Conservation (phyloP, 2,888 invertebrate species). For the Leucania comma region DNA sequence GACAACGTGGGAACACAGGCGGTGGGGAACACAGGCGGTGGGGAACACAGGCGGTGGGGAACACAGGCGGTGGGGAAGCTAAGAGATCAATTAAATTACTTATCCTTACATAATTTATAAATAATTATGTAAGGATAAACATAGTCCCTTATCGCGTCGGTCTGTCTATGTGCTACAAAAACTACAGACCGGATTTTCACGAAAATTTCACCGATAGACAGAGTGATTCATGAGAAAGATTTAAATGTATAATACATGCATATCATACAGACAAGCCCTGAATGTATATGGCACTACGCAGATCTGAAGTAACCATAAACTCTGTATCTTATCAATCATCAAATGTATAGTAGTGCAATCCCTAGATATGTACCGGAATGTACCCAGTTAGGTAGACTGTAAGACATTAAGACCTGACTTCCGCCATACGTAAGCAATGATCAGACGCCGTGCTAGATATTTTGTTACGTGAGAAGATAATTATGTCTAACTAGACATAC, state of each 20-base stretch:
- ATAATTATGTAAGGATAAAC: too few relatives aligned
- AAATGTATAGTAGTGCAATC: background rate
- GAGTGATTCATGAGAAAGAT: too few relatives aligned
- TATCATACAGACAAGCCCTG: too few relatives aligned
- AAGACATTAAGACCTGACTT: conserved; percentile 5
- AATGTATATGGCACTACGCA: background rate
- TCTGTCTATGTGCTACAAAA: too few relatives aligned
- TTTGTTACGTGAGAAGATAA: conserved; percentile 17
- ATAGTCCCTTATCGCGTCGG: too few relatives aligned
- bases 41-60: too few relatives aligned
- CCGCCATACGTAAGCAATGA: conserved; percentile 24
- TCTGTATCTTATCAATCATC: background rate
- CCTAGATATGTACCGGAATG: background rate
- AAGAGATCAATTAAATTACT: background rate
- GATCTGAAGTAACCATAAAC: background rate
- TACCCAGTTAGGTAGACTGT: background rate
- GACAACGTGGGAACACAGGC: too few relatives aligned
- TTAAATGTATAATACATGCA: too few relatives aligned
- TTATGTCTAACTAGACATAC: background rate
- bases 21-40: too few relatives aligned
- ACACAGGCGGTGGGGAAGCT: too few relatives aligned
- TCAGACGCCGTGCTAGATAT: conserved; percentile 18
- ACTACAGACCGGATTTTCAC: too few relatives aligned
- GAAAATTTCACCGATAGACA: background rate
- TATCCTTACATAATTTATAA: background rate